Evolutionary conservation across 2,113 vertebrate genomes (phyloP), one percentile per base, ranked within the genome.

Genomic region (Ciconia boyciana): DNA sequence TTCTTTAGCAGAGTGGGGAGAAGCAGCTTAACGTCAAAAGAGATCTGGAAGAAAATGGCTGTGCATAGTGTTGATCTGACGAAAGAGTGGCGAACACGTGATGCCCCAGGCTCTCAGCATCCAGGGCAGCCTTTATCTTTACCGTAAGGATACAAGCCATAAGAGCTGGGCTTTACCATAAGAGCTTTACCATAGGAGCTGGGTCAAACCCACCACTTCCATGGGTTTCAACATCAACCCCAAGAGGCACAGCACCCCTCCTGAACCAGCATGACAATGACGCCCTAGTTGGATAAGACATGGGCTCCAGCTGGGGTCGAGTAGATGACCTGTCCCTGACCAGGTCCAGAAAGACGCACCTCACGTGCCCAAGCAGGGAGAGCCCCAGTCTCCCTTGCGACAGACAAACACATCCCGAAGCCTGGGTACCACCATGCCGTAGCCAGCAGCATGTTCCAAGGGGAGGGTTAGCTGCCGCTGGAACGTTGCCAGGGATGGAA

Each of bases 241-340:
- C 48, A 69, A 57, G 6, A 55, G 28, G 34, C 36, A 43, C 49
- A 81, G 52, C 34, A 77, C 4, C 13, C 6, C 18, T 51, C 51
- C 22, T 51, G 34, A 60, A 34, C 29, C 29, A 32, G 24, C 3
- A 2, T 1, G 9, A 41, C 55, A 79, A 14, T 16, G 54, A 24
- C 8, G 14, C 21, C 39, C n/a, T 34, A 14, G 13, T 1, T 2
- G 19, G 39, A 64, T n/a, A 60, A 72, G 49, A 41, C 26, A 32
- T 0, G 1, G 36, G 43, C 19, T 83, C 26, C 71, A 89, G 14
- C 29, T 43, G 22, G 16, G 52, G 14, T 52, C 0, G 0, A 28
- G 22, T 18, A 34, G 13, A 15, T 49, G 44, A 36, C 29, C 51
- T 22, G 31, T 70, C 6, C 19, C 65, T 61, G 16, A 32, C 6